Evolutionary conservation across 1,140 invertebrate genomes (phyloP), one percentile per base, ranked within the genome.

Genomic region (Sinonovacula constricta): DNA sequence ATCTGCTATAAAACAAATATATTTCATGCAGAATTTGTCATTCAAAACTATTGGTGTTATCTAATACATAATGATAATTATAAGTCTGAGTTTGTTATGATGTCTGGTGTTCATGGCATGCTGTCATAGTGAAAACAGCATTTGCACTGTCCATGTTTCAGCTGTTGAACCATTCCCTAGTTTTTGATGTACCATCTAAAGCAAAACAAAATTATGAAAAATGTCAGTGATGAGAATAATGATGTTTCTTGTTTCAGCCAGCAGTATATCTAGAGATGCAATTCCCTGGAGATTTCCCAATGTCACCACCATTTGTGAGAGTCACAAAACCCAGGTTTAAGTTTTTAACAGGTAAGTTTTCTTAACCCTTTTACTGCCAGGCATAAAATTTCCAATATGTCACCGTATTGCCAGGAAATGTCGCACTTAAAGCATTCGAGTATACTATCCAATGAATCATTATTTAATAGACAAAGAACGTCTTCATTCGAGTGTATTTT

Each of bases 321-420:
- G 85, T 90, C 24, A 63, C 85, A 33, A 81, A 79, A 30, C 88
- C 88, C 57, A 79, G 85, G 31, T 90, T 90, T 71, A 83, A 87
- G 69, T 90, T 89, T 67, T 74, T 89, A 14, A 90, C 88, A 78
- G 88, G 88, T 89, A 79, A 22, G 67, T n/a, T n/a, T n/a, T n/a
- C n/a, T n/a, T n/a, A n/a, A n/a, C n/a, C n/a, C n/a, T n/a, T n/a
- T n/a, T n/a, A n/a, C n/a, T n/a, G n/a, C n/a, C n/a, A n/a, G n/a
- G n/a, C n/a, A n/a, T n/a, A n/a, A n/a, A n/a, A n/a, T n/a, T n/a
- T n/a, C n/a, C n/a, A n/a, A n/a, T n/a, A n/a, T n/a, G n/a, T n/a
- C n/a, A n/a, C n/a, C n/a, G n/a, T n/a, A n/a, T n/a, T n/a, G n/a
- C n/a, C n/a, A n/a, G n/a, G n/a, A n/a, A n/a, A n/a, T n/a, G n/a